These are phyloP conservation scores for Lepus townsendii DNA, from an alignment of 2,797 vertebrate genomes.

Conservation along the genomic window DNA sequence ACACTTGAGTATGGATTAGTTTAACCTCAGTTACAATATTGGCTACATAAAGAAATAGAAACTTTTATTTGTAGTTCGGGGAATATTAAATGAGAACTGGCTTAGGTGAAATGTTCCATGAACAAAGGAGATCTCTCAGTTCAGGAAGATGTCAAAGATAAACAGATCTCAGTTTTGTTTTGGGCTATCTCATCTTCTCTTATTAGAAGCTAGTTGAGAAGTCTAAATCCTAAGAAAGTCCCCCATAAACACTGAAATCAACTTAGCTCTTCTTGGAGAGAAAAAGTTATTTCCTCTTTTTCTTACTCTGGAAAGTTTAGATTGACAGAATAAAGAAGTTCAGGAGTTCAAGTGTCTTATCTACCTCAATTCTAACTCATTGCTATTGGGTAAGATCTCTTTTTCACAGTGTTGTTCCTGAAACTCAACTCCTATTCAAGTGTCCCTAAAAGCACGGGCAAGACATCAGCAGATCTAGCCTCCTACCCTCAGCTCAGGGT, in stretches of 20 bases:
- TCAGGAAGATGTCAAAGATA: conserved; percentile 37
- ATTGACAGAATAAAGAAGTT: conserved; percentile 48
- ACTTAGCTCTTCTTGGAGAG: background rate
- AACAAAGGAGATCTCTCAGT: conserved; percentile 13
- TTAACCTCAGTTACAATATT: conserved; percentile 28
- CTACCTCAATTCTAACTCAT: conserved; percentile 29
- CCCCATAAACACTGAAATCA: conserved; percentile 13
- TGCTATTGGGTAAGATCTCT: conserved; percentile 31
- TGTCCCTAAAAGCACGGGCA: no score
- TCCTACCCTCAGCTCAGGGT: no score
- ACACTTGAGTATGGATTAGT: conserved; percentile 53
- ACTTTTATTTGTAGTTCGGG: conserved; percentile 35
- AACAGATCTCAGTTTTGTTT: conserved; percentile 48
- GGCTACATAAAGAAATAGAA: background rate
- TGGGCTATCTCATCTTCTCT: background rate
- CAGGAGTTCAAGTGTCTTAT: background rate
- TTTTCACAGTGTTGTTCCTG: background rate
- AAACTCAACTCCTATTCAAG: no score
- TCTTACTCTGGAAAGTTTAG: conserved; percentile 33
- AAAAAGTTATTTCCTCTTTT: background rate
- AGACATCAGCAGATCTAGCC: no score
- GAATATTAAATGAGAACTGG: background rate
- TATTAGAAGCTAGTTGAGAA: conserved; percentile 36
- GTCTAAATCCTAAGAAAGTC: conserved; percentile 25
- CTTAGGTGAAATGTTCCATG: background rate